These are phyloP conservation scores for Manacus vitellinus DNA, from an alignment of 2,113 vertebrate genomes.

Conservation along the genomic window DNA sequence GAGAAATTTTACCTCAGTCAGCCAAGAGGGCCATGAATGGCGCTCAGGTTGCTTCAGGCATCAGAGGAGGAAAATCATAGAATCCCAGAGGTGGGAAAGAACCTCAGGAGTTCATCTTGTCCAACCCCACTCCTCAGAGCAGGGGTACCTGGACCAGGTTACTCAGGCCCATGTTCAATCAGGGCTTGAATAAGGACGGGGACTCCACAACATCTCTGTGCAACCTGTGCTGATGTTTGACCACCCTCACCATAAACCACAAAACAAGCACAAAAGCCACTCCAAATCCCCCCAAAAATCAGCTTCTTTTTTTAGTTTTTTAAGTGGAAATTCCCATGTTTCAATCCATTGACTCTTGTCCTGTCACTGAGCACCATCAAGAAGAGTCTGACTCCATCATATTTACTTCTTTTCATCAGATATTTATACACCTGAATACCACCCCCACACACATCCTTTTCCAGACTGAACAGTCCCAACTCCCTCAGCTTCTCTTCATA, in stretches of 20 bases:
- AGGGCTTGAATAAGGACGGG: not conserved
- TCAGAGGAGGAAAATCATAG: not conserved
- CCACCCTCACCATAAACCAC: not conserved
- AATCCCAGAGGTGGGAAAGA: not conserved
- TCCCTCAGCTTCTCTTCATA: not conserved
- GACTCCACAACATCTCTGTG: not conserved
- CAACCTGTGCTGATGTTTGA: not conserved
- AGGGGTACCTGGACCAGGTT: not conserved
- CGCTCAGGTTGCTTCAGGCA: not conserved
- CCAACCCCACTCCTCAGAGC: not conserved
- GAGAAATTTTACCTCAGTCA: not conserved
- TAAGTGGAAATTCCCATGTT: not conserved
- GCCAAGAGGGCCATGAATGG: not conserved
- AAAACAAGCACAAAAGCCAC: not conserved
- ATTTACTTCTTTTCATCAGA: not conserved
- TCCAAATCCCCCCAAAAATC: not conserved
- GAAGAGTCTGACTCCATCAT: fast-evolving
- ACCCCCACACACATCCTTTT: not conserved
- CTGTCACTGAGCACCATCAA: not conserved
- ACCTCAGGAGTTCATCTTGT: not conserved
- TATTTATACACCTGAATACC: not conserved
- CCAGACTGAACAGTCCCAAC: not conserved
- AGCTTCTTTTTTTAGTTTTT: not conserved
- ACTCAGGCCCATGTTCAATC: not conserved
- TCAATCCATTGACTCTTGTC: not conserved